phyloP scores from a whole-genome alignment of 2,113 vertebrate genomes.

The Isurus oxyrinchus region DNA sequence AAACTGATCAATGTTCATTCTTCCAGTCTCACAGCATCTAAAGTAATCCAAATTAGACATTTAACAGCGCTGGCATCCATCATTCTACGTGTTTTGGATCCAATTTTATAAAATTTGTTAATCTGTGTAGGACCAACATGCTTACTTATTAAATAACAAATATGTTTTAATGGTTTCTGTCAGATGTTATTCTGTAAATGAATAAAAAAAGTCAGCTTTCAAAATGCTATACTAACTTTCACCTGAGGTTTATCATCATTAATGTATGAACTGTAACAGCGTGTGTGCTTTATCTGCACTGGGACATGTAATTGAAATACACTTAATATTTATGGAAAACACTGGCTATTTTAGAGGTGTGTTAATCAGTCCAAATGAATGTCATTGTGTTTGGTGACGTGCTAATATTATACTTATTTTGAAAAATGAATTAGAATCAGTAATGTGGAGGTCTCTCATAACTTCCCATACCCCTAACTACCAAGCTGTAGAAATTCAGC shows the following conservation, averaged over 20 bases:
- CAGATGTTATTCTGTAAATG: not conserved
- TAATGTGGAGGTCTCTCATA: not conserved
- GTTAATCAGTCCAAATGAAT: not conserved
- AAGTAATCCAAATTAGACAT: not conserved
- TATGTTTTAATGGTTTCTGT: not conserved
- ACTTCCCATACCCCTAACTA: too few relatives aligned
- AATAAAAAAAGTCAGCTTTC: not conserved
- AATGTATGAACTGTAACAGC: not conserved
- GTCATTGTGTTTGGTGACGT: not conserved
- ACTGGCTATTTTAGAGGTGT: not conserved
- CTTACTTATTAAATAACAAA: not conserved
- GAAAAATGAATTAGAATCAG: not conserved
- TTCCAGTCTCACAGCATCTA: not conserved
- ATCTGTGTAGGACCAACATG: not conserved
- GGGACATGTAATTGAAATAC: not conserved
- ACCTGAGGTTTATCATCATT: not conserved
- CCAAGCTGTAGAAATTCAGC: not conserved
- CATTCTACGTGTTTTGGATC: not conserved
- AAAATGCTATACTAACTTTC: not conserved
- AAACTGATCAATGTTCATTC: not conserved
- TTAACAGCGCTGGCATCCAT: not conserved
- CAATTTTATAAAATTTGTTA: not conserved
- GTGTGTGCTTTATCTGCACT: not conserved
- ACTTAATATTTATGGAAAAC: constrained; percentile 10
- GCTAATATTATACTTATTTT: not conserved